Base-by-base conservation (phyloP, 2,888 invertebrate species). In the Melanchra persicariae region DNA sequence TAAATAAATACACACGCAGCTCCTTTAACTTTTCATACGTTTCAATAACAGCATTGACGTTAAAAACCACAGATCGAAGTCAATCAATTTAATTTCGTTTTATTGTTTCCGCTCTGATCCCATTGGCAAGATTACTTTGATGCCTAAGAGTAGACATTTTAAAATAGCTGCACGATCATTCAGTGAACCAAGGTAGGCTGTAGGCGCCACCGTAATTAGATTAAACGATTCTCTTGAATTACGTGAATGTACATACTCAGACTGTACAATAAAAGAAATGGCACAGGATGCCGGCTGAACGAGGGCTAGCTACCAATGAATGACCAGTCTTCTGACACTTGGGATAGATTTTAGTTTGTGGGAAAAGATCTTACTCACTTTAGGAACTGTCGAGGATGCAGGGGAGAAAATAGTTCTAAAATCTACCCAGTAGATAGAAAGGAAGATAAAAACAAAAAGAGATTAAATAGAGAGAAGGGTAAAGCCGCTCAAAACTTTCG, bases 171-270 rank as follows among this genome's bases (percentile, higher is more conserved):
- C 88, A 87, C 89, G 88, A 87, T 72, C 82, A 83, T 85, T 85
- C 70, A 84, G 66, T 67, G 65, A 43, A 30, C 67, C 59, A 54
- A 58, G 64, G 71, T 68, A 67, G 49, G 64, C 61, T 49, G 58
- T 66, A 85, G 85, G 89, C 87, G 88, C 89, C 89, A 86, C 75
- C 69, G 74, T 88, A 90, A 89, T 89, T 87, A 87, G 84, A 87
- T 87, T 84, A 89, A 90, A 87, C 74, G 87, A 74, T 88, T 87
- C 76, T 51, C 74, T 85, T 83, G 85, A 85, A 87, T 77, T 84
- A 79, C 74, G 62, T 43, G 76, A 74, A 79, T 77, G 79, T 82
- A 77, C 81, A 77, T 86, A 77, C 83, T 54, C 84, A 85, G 86
- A 86, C 85, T 37, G 49, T 52, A 74, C 68, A 79, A 84, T 82